Base-by-base conservation (phyloP, 2,113 vertebrate species). In the Speoplatyrhinus poulsoni region DNA sequence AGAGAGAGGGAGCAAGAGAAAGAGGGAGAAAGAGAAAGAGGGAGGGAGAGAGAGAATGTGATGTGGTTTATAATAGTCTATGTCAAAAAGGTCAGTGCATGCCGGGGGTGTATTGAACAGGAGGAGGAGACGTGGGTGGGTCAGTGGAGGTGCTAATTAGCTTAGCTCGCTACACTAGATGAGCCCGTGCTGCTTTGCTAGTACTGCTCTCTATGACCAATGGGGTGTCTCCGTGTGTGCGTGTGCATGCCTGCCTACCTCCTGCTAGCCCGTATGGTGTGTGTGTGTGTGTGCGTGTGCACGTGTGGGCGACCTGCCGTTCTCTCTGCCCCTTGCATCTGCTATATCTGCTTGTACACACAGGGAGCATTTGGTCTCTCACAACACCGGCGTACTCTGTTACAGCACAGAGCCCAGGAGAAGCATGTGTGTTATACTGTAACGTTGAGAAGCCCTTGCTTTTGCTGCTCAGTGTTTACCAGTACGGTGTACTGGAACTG, bases 241-340 rank as follows among this genome's bases (percentile, higher is more conserved):
- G 47, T 58, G 19, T 48, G 67, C 67, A 47, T 69, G 26, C 36
- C 26, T 50, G 62, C 62, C 72, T 49, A 63, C 67, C 76, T 70
- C 71, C 66, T 78, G 67, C 62, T 55, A 63, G 17, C 36, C 61
- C 52, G 6, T 53, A 69, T 71, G 62, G 59, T 65, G 71, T 65
- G 52, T 59, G 26, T 16, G 65, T 66, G 33, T 15, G n/a, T 54
- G 36, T 61, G 60, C 16, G 59, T 46, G 60, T 63, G 46, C 41
- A 33, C 58, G 50, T 54, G 75, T 57, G 59, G 48, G 60, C n/a
- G 16, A 48, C 64, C 57, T 71, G 61, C n/a, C 48, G 53, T 49
- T 74, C 61, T 69, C 62, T 67, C 57, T 55, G 47, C 70, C 59
- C 59, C 15, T 26, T 65, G 52, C 60, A 54, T 73, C 69, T 72